These are phyloP conservation scores for Cotesia congregata DNA, from an alignment of 2,888 invertebrate species.

Conservation along the genomic window DNA sequence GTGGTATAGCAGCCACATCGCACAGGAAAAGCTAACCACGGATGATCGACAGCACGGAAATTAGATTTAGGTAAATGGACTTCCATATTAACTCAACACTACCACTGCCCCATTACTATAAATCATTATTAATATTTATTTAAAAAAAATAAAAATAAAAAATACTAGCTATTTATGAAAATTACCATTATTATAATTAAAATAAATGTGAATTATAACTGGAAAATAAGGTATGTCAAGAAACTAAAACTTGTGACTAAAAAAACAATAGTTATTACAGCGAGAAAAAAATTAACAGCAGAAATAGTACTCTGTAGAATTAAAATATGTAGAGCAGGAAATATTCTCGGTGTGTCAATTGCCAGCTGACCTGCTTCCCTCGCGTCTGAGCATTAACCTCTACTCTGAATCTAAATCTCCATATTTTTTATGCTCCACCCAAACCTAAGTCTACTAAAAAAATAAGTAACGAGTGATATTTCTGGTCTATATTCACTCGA, in stretches of 20 bases:
- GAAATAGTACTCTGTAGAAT: slow-evolving; percentile 7
- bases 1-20: slow-evolving; percentile 10
- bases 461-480: slow-evolving; percentile 19
- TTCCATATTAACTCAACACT: slow-evolving; percentile 3
- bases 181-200: slow-evolving; percentile 11
- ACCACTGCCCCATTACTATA: not conserved
- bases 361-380: slow-evolving; percentile 41
- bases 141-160: too few relatives aligned
- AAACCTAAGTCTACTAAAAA: slow-evolving; percentile 14
- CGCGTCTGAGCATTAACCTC: slow-evolving; percentile 8
- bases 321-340: slow-evolving; percentile 25
- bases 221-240: slow-evolving; percentile 17
- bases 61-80: slow-evolving; percentile 7
- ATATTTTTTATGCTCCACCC: not conserved
- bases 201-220: slow-evolving; percentile 11
- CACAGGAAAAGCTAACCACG: not conserved
- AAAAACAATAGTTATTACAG: not conserved
- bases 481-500: slow-evolving; percentile 14
- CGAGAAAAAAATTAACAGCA: not conserved
- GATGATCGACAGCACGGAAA: not conserved
- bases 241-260: not conserved
- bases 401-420: not conserved
- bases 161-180: not conserved
- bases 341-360: slow-evolving; percentile 40
- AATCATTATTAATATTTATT: not conserved